phyloP scores from a whole-genome alignment of 2,888 invertebrate species.

The Dynastes hyllus region DNA sequence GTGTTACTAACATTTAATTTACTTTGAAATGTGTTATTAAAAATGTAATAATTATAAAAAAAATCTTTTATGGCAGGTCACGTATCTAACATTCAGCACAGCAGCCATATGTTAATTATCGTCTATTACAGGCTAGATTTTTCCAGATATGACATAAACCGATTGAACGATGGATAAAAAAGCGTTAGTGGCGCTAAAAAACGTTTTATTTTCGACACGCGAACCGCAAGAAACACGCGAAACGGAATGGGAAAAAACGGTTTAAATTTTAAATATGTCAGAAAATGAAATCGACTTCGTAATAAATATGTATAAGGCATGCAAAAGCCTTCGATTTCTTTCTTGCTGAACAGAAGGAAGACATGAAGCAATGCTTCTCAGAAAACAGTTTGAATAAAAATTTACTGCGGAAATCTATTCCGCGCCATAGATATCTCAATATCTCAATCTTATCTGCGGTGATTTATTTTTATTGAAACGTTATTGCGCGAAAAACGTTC shows the following conservation, averaged over 20 bases:
- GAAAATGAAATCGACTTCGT: conserved; percentile 3
- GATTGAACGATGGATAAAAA: conserved; percentile 30
- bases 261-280: conserved; percentile 34
- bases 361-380: neutral
- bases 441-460: neutral
- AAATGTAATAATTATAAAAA: too few species aligned
- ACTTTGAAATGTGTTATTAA: too few species aligned
- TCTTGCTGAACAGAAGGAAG: neutral
- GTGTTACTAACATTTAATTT: too few species aligned
- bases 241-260: conserved; percentile 15
- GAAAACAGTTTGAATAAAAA: neutral
- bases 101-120: conserved; percentile 18
- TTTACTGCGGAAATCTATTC: neutral
- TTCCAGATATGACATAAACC: conserved; percentile 22
- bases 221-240: conserved; percentile 23
- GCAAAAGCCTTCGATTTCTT: conserved; percentile 5
- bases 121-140: conserved; percentile 17
- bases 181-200: neutral
- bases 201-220: conserved; percentile 19
- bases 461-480: conserved; percentile 1
- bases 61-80: neutral
- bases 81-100: neutral
- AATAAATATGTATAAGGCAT: conserved; percentile 33
- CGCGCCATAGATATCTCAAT: neutral
- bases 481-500: neutral